Evolutionary conservation across 2,797 vertebrate genomes (phyloP).

Genomic region (Tolypeutes matacus): DNA sequence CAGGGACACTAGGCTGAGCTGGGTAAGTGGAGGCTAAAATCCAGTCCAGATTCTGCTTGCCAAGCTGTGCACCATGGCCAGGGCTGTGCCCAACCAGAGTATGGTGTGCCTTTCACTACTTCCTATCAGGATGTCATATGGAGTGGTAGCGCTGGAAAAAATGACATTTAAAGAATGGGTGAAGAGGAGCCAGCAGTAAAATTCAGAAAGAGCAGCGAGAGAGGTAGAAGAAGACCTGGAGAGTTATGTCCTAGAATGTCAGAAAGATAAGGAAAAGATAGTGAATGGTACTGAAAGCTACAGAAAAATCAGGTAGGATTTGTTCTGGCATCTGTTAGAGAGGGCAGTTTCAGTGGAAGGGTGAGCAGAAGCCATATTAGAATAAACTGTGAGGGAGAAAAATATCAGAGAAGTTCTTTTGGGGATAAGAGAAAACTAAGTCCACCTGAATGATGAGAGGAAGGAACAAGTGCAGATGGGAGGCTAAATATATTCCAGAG

Average conservation of each 20-base stretch:
- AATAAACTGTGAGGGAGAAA: not conserved
- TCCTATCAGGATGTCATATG: slow-evolving; percentile 26
- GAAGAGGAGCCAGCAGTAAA: not conserved
- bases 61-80: not conserved
- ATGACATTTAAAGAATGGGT: not conserved
- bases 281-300: not conserved
- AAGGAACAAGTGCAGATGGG: not conserved
- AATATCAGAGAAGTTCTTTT: not conserved
- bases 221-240: not conserved
- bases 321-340: slow-evolving; percentile 20
- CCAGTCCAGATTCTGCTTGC: not conserved
- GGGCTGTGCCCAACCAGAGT: not conserved
- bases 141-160: not conserved
- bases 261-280: not conserved
- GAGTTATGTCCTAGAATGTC: not conserved
- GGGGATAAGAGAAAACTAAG: not conserved
- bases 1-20: not conserved
- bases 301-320: not conserved
- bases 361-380: not conserved
- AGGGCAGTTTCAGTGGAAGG: not conserved
- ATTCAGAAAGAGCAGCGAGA: not conserved
- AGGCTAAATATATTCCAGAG: not conserved
- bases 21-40: not conserved
- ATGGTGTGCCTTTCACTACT: not conserved
- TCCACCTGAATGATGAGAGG: not conserved